A percentile compares a stretch with the other conserved stretches of the same genome.
phyloP scores from a whole-genome alignment of 1,140 invertebrate genomes.

The Bombus waltoni region DNA sequence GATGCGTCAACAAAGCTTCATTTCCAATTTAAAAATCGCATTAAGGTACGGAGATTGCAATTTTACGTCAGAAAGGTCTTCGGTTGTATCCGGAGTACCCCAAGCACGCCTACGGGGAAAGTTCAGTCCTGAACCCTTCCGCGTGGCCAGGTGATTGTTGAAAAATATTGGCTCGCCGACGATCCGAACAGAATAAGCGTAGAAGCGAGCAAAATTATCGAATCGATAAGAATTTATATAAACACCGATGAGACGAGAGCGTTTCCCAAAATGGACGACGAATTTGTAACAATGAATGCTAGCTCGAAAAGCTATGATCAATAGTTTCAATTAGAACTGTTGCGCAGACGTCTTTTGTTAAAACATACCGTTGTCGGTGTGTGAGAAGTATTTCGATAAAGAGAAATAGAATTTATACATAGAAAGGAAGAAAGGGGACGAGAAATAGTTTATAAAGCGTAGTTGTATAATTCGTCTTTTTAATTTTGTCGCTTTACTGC shows the following conservation, averaged over 20 bases:
- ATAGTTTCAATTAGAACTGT: conserved; percentile 12
- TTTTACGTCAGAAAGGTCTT: conserved; percentile 17
- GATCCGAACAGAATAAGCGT: background rate
- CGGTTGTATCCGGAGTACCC: background rate
- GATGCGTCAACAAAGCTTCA: background rate
- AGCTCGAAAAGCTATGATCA: background rate
- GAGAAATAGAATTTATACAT: no score
- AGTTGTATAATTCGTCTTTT: background rate
- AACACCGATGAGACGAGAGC: background rate
- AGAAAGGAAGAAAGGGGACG: no score
- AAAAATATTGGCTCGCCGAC: conserved; percentile 1
- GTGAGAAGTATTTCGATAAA: background rate
- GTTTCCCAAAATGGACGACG: background rate
- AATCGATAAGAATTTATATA: conserved; percentile 4
- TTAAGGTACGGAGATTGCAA: background rate
- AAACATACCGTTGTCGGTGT: background rate
- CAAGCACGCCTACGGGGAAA: background rate
- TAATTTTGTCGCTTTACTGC: background rate
- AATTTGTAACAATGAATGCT: background rate
- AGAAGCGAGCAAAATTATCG: background rate
- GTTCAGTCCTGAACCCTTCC: background rate
- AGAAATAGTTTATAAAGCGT: no score
- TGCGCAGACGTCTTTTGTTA: background rate
- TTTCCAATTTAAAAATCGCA: conserved; percentile 22
- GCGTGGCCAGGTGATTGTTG: no score